Conservation (phyloP, 2,113 vertebrate genomes). For the Phyllostomus discolor region DNA sequence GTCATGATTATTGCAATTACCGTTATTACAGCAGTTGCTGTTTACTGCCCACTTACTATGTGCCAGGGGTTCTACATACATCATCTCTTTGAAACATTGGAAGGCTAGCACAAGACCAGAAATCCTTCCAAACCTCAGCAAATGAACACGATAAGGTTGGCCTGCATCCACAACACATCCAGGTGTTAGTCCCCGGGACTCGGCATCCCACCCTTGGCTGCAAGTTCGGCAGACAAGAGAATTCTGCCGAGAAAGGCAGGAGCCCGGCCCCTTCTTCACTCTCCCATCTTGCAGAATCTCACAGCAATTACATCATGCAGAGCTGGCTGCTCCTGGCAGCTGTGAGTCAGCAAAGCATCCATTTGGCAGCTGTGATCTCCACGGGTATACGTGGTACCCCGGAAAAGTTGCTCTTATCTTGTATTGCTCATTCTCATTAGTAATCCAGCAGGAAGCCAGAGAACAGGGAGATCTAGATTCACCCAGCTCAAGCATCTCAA, state of each 20-base stretch:
- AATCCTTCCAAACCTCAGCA: not conserved
- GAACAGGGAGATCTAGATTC: not conserved
- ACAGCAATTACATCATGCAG: not conserved
- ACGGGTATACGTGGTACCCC: not conserved
- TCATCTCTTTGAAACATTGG: not conserved
- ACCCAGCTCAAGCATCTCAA: not conserved
- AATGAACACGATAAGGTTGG: not conserved
- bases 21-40: not conserved
- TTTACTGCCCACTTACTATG: not conserved
- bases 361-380: not conserved
- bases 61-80: not conserved
- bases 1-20: not conserved
- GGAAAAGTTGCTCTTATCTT: not conserved
- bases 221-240: not conserved
- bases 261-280: not conserved
- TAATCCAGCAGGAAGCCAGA: not conserved
- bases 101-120: not conserved
- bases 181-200: not conserved
- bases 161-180: not conserved
- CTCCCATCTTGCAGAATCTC: not conserved
- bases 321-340: not conserved
- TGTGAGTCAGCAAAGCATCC: not conserved
- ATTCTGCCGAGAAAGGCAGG: not conserved
- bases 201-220: not conserved
- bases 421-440: not conserved